Evolutionary conservation across 2,113 vertebrate genomes (phyloP), one percentile per base, ranked within the genome.

Genomic region (Hymenochirus boettgeri): DNA sequence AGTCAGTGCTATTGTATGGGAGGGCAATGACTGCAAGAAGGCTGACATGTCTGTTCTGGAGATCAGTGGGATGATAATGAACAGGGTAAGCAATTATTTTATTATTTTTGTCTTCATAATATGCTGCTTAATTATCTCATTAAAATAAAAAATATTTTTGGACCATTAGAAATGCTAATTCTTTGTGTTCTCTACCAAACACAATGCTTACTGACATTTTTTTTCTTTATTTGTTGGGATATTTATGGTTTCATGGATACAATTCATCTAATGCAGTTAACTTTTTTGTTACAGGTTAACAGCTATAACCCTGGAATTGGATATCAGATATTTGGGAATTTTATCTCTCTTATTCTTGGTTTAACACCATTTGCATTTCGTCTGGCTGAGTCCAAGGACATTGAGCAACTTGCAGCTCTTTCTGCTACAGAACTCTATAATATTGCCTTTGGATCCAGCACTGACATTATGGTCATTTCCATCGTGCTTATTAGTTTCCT

Each of bases 11-110:
- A 99, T 99, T 31, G 95, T 99, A 26, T 99, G 96, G 96, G 96
- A 99, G 78, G 95, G 94, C 37, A 98, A 94, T 62, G 96, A 99
- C 50, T 99, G 96, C 54, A 99, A 99, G 85, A 99, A 99, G 75
- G 96, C 96, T 1, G 96, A 99, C 79, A 98, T 99, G 95, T 98
- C 96, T 33, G 96, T 98, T 2, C 92, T 99, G 79, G 96, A 99
- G 82, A 98, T 99, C 87, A 99, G 96, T 53, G 96, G 96, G 22
- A 98, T 98, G 92, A 98, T 99, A 62, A 98, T 98, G 95, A 99
- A 99, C 82, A 87, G 88, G 77, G 96, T 97, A 67, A 92, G 91
- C 78, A 79, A 19, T 17, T 2, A 35, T 5, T 71, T 2, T n/a
- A 72, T 1, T 39, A 39, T 3, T 39, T 37, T 72, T 26, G 2